A percentile compares a stretch with the other conserved stretches of the same genome.
These are phyloP conservation scores for Panorpa germanica DNA, from an alignment of 2,888 invertebrate species.

Conservation along the genomic window DNA sequence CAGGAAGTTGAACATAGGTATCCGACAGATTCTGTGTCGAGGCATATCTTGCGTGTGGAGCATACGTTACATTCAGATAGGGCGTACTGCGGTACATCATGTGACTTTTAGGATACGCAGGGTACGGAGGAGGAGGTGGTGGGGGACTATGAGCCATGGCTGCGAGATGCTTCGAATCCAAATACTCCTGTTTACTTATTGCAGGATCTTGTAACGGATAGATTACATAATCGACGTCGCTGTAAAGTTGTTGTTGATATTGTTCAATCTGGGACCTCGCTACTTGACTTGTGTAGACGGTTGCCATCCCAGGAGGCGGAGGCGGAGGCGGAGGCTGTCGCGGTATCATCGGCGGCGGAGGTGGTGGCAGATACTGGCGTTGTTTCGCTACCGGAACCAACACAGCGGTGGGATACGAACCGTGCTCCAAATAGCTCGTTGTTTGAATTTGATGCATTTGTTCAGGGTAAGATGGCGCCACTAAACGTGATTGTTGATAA, in stretches of 20 bases:
- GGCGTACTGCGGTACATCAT: constrained; percentile 70
- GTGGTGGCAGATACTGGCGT: constrained; percentile 37
- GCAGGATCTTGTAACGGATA: constrained; percentile 80
- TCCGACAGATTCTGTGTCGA: constrained; percentile 66
- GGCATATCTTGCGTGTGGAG: constrained; percentile 50
- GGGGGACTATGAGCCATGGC: constrained; percentile 39
- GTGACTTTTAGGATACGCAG: constrained; percentile 40
- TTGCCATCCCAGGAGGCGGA: constrained; percentile 46
- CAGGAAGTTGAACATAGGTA: constrained; percentile 48
- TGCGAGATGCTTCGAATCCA: constrained; percentile 71
- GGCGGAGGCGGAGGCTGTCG: constrained; percentile 32
- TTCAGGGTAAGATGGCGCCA: constrained; percentile 6
- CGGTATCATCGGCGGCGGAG: constrained; percentile 43
- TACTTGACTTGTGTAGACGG: constrained; percentile 48
- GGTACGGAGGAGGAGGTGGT: constrained; percentile 33
- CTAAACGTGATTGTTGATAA: constrained; percentile 8
- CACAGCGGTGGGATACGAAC: constrained; percentile 32
- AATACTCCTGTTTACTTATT: constrained; percentile 76
- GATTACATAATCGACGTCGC: constrained; percentile 82
- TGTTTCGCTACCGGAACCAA: constrained; percentile 41
- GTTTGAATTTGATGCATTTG: constrained; percentile 23
- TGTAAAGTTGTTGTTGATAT: constrained; percentile 76
- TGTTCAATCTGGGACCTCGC: constrained; percentile 64
- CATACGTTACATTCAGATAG: constrained; percentile 47
- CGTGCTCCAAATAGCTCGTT: constrained; percentile 22